Base-by-base conservation (phyloP, 2,888 invertebrate genomes). In the Escarpia spicata region DNA sequence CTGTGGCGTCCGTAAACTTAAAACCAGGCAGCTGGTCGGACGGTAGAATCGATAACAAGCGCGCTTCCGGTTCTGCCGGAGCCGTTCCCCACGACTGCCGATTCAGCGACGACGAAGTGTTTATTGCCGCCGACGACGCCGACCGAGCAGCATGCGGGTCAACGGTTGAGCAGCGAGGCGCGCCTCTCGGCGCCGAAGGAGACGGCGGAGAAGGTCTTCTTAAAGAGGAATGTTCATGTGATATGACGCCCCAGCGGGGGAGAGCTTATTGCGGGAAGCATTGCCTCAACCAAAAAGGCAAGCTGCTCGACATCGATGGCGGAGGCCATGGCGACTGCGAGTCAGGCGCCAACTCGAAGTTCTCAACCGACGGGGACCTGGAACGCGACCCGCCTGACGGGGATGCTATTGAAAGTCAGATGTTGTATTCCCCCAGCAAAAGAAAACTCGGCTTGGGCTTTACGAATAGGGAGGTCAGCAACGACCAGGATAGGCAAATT, bases 241-340 rank as follows among this genome's bases (percentile, higher is more conserved):
- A 75, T n/a, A 75, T 75, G 75, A 26, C 75, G 75, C 75, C 75
- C 75, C 75, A 75, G 75, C 75, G 75, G 75, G 75, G 26, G 75
- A 75, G 75, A n/a, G 75, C 75, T 75, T 75, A 75, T n/a, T 75
- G 75, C 75, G 75, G 75, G 75, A 75, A 75, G 75, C 75, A 75
- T 75, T 75, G 75, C 75, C 75, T 75, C 6, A 26, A 75, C n/a
- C 75, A 75, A 15, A 75, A 75, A n/a, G 6, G 75, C 75, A 75
- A 75, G 75, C n/a, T 75, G 75, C 75, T 26, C n/a, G 75, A 26
- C n/a, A 75, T 75, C 75, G n/a, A 75, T 75, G 75, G 75, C 75
- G 75, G n/a, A 19, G n/a, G 2, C 75, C 75, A 75, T n/a, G n/a
- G 75, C 75, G 26, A 75, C n/a, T 75, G 75, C n/a, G 75, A 75